Percentiles rank a stretch among this genome's conserved stretches.
phyloP scores from a whole-genome alignment of 2,888 invertebrate species.

The Synanthedon tipuliformis region DNA sequence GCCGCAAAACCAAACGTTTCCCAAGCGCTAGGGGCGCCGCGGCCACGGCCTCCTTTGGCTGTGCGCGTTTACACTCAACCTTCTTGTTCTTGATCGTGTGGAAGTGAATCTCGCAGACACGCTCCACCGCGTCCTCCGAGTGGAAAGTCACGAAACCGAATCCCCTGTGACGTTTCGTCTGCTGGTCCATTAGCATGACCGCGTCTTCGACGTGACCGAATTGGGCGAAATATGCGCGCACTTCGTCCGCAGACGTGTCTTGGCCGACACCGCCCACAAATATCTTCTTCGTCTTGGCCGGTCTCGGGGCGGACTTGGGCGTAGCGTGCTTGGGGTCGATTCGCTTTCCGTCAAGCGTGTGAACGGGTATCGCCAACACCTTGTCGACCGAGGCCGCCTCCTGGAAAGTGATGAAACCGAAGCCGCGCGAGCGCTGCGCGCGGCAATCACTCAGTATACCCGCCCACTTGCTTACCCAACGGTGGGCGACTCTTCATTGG shows the following conservation, averaged over 20 bases:
- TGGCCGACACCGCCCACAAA: constrained; percentile 94
- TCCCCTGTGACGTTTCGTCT: constrained; percentile 90
- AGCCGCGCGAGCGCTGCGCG: constrained; percentile 91
- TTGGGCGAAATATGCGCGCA: constrained; percentile 89
- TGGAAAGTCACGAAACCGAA: constrained; percentile 94
- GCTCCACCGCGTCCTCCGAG: constrained; percentile 90
- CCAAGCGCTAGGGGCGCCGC: constrained; percentile 75
- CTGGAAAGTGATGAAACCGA: constrained; percentile 94
- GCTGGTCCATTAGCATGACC: constrained; percentile 94
- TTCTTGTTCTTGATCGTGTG: constrained; percentile 94
- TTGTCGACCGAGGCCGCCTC: constrained; percentile 91
- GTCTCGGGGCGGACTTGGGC: constrained; percentile 88
- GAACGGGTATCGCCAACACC: constrained; percentile 89
- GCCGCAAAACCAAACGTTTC: constrained; percentile 79
- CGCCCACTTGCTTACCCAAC: too few species aligned
- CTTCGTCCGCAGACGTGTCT: constrained; percentile 91
- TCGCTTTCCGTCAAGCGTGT: constrained; percentile 92
- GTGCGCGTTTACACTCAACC: constrained; percentile 90
- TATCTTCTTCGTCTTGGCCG: constrained; percentile 91
- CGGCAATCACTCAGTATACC: neutral
- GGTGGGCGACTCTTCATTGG: too few species aligned
- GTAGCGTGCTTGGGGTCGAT: constrained; percentile 95
- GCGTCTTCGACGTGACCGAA: constrained; percentile 92
- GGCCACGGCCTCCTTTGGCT: constrained; percentile 88
- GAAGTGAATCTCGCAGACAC: constrained; percentile 93